Conservation (phyloP, 2,113 vertebrate species). For the Cairina moschata region DNA sequence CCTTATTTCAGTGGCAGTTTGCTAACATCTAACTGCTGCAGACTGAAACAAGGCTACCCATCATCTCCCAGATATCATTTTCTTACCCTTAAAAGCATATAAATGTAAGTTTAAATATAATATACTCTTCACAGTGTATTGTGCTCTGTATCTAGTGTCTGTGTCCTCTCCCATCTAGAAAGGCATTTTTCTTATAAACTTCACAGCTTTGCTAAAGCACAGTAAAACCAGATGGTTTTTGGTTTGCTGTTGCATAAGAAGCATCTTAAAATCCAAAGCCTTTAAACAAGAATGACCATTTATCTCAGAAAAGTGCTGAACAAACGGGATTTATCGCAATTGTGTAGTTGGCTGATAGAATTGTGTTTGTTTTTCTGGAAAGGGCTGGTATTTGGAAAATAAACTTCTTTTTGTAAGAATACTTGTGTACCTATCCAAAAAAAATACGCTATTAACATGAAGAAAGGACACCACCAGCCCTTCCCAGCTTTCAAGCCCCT, state of each 20-base stretch:
- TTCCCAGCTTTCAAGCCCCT: background rate
- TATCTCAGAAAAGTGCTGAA: background rate
- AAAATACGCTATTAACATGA: background rate
- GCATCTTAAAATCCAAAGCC: background rate
- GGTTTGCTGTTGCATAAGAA: background rate
- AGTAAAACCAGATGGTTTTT: background rate
- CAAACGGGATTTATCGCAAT: background rate
- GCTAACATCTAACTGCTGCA: background rate
- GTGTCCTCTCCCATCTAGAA: background rate
- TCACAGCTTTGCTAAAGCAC: background rate
- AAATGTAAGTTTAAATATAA: rapidly evolving
- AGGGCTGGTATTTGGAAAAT: background rate
- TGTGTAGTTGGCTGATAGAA: background rate
- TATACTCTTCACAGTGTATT: background rate
- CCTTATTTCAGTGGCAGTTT: rapidly evolving
- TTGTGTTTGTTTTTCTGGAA: background rate
- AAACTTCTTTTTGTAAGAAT: background rate
- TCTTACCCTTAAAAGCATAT: background rate
- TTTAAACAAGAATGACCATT: background rate
- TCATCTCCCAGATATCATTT: background rate
- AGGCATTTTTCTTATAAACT: background rate
- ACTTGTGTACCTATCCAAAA: background rate
- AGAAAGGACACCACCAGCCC: background rate
- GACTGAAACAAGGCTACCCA: background rate
- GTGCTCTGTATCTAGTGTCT: too few relatives aligned